Evolutionary conservation across 2,888 invertebrate genomes (phyloP).

Genomic region (Scaptomyza flava): DNA sequence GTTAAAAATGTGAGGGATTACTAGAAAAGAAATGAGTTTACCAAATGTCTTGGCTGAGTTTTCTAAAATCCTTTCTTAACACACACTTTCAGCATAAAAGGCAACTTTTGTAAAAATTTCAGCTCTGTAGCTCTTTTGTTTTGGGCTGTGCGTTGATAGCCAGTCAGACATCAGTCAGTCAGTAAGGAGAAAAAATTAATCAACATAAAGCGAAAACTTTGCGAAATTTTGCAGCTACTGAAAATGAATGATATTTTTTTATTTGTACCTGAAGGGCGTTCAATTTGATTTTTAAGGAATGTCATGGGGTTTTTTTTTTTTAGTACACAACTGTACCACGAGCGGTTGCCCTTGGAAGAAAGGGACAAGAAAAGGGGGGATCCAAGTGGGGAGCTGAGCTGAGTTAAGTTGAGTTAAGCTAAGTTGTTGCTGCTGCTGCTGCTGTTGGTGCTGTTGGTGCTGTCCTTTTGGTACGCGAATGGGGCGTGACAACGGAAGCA

Average conservation of each 20-base stretch:
- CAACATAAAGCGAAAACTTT: neutral
- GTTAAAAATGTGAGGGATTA: too few species aligned
- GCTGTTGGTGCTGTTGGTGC: conserved; percentile 19
- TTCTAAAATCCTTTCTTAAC: neutral
- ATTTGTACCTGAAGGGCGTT: too few species aligned
- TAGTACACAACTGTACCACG: conserved; percentile 59
- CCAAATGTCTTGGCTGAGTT: neutral
- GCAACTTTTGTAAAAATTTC: neutral
- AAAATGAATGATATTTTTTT: too few species aligned
- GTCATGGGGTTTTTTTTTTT: conserved; percentile 25
- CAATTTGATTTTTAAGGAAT: conserved; percentile 13
- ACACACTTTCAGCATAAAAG: neutral
- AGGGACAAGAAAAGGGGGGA: neutral
- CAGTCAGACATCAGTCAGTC: neutral
- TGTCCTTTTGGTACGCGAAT: conserved; percentile 34
- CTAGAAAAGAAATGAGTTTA: neutral
- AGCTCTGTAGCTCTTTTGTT: neutral
- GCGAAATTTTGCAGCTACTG: too few species aligned
- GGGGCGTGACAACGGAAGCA: conserved; percentile 77
- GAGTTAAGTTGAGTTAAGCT: conserved; percentile 7
- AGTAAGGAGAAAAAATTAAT: neutral
- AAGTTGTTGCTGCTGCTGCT: conserved; percentile 1
- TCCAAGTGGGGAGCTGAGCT: conserved; percentile 7
- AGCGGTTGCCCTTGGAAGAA: neutral
- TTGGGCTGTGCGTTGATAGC: neutral